Conservation (phyloP, 2,113 vertebrate species). For the Chaetorhynchus papuensis region DNA sequence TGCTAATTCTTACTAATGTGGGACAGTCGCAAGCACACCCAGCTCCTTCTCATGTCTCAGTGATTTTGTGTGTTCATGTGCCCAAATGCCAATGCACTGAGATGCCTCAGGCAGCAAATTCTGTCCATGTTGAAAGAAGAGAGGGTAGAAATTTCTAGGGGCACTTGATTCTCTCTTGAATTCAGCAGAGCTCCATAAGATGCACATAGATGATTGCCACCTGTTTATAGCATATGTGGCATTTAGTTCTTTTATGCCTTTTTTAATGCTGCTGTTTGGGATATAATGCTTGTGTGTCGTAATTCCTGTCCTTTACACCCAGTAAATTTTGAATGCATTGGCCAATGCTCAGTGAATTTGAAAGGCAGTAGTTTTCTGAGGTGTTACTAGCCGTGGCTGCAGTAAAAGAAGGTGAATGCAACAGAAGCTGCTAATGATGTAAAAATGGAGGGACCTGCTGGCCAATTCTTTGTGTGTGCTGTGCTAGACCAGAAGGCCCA, state of each 20-base stretch:
- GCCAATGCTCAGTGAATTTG: not conserved
- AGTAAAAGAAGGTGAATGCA: not conserved
- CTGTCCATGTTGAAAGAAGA: not conserved
- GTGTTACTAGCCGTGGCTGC: not conserved
- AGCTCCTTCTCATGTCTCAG: not conserved
- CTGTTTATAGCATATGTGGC: not conserved
- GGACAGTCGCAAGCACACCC: not conserved
- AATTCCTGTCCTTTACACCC: not conserved
- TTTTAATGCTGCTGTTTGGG: not conserved
- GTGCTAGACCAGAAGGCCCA: not conserved
- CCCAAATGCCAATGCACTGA: not conserved
- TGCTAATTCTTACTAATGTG: not conserved
- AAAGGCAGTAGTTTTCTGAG: not conserved
- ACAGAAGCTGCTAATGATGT: not conserved
- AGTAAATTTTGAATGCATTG: not conserved
- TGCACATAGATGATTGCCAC: not conserved
- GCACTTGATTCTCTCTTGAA: not conserved
- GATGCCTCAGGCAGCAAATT: not conserved
- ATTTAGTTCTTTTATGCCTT: not conserved
- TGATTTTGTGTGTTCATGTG: not conserved
- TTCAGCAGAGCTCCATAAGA: not conserved
- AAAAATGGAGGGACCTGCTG: not conserved
- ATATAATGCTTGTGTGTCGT: not conserved
- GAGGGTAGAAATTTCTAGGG: not conserved
- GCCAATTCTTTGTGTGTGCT: not conserved